Evolutionary conservation across 2,888 invertebrate species (phyloP).

Genomic region (Lasiommata megera): DNA sequence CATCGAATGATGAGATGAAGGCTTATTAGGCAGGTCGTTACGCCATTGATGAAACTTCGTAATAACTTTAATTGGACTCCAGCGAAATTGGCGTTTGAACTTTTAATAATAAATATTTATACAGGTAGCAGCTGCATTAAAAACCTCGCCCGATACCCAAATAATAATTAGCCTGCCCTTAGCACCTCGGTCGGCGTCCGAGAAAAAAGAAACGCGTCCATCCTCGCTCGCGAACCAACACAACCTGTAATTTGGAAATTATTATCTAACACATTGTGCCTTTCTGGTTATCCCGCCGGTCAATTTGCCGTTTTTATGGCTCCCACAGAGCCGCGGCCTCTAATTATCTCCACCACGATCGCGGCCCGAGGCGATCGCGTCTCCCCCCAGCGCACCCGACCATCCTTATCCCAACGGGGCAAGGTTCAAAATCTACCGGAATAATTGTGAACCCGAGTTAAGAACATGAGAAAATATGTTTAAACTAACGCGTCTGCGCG

Average conservation of each 20-base stretch:
- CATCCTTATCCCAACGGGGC: constrained; percentile 35
- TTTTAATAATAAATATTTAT: constrained; percentile 80
- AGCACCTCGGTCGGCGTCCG: constrained; percentile 74
- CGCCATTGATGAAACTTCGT: constrained; percentile 45
- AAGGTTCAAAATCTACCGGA: constrained; percentile 40
- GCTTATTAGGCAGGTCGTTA: constrained; percentile 33
- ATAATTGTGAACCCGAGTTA: constrained; percentile 43
- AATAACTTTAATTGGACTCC: constrained; percentile 65
- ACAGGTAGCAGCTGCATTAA: constrained; percentile 81
- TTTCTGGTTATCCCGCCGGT: constrained; percentile 82
- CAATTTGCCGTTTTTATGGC: constrained; percentile 82
- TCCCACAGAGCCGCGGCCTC: constrained; percentile 78
- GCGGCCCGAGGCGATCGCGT: constrained; percentile 63
- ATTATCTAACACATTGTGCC: constrained; percentile 82
- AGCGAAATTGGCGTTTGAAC: constrained; percentile 72
- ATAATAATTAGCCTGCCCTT: constrained; percentile 81
- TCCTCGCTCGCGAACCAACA: constrained; percentile 74
- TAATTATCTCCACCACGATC: constrained; percentile 80
- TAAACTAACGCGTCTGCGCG: constrained; percentile 67
- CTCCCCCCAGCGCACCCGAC: constrained; percentile 33
- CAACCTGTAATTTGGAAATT: constrained; percentile 82
- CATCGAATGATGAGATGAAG: constrained; percentile 21
- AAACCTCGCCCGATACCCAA: constrained; percentile 77
- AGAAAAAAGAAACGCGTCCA: constrained; percentile 68
- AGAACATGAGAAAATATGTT: constrained; percentile 74